Conservation (phyloP, 2,113 vertebrate species). For the Scomber japonicus region DNA sequence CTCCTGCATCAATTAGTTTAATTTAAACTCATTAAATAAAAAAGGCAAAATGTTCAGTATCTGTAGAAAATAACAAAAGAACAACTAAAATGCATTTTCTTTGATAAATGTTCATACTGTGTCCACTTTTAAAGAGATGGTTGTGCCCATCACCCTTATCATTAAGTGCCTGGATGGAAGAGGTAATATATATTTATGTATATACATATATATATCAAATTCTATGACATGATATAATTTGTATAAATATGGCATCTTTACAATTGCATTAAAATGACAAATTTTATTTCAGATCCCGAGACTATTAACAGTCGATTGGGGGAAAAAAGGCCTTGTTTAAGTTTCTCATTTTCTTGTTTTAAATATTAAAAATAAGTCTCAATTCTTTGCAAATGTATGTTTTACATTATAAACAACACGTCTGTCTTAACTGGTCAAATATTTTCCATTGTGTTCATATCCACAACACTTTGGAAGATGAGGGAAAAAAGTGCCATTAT, state of each 20-base stretch:
- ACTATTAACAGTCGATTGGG: slow-evolving; percentile 82
- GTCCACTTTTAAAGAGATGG: slow-evolving; percentile 82
- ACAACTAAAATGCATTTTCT: slow-evolving; percentile 71
- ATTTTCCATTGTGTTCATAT: slow-evolving; percentile 82
- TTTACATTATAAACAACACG: slow-evolving; percentile 95
- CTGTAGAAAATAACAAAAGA: slow-evolving; percentile 74
- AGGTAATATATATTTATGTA: slow-evolving; percentile 88
- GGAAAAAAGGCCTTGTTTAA: slow-evolving; percentile 90
- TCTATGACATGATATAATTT: slow-evolving; percentile 83
- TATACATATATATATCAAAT: slow-evolving; percentile 78
- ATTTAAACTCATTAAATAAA: slow-evolving; percentile 97
- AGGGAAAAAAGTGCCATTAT: slow-evolving; percentile 83
- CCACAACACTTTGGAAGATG: slow-evolving; percentile 86
- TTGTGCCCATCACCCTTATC: slow-evolving; percentile 71
- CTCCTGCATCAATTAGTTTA: slow-evolving; percentile 89
- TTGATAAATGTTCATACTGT: slow-evolving; percentile 78
- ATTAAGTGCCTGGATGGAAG: slow-evolving; percentile 90
- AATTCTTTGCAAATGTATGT: slow-evolving; percentile 94
- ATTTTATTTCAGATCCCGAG: slow-evolving; percentile 77
- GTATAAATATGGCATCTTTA: slow-evolving; percentile 93
- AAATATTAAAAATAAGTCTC: slow-evolving; percentile 98
- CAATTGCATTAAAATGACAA: slow-evolving; percentile 82
- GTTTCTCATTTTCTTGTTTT: slow-evolving; percentile 85
- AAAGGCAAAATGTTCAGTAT: slow-evolving; percentile 87
- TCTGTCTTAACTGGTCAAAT: slow-evolving; percentile 76